A percentile compares a stretch with the other conserved stretches of the same genome.
Conservation (phyloP, 2,888 invertebrate species). For the Hirudinaria manillensis region DNA sequence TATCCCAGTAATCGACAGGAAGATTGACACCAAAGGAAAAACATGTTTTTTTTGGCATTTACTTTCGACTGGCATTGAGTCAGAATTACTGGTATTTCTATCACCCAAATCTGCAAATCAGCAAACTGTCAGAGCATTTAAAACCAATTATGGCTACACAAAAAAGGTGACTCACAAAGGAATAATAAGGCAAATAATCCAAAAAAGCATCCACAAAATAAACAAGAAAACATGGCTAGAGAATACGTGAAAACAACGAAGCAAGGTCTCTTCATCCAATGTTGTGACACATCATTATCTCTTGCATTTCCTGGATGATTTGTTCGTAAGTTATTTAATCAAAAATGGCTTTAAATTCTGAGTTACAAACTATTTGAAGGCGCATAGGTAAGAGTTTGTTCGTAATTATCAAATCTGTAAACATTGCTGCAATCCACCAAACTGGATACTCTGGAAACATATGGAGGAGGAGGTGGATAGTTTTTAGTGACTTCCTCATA, state of each 20-base stretch:
- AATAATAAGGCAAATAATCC: background rate
- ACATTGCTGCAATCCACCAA: no score
- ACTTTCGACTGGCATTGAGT: background rate
- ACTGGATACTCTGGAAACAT: background rate
- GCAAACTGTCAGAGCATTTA: background rate
- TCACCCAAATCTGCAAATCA: background rate
- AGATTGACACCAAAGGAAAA: background rate
- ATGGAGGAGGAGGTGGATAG: background rate
- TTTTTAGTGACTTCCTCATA: background rate
- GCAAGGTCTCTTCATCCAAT: no score
- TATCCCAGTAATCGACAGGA: background rate
- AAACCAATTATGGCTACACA: background rate
- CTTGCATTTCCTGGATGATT: no score
- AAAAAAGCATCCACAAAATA: slow-evolving; percentile 9
- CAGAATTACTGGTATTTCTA: background rate
- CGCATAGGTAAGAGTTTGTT: no score
- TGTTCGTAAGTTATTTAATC: no score
- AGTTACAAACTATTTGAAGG: no score
- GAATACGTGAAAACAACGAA: background rate
- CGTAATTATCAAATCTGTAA: no score
- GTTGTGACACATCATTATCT: no score
- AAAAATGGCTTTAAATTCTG: no score
- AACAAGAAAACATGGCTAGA: background rate
- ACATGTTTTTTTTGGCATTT: background rate
- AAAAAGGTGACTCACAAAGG: background rate